These are phyloP conservation scores for Tetanocera ferruginea DNA, from an alignment of 2,888 invertebrate species.

Conservation along the genomic window DNA sequence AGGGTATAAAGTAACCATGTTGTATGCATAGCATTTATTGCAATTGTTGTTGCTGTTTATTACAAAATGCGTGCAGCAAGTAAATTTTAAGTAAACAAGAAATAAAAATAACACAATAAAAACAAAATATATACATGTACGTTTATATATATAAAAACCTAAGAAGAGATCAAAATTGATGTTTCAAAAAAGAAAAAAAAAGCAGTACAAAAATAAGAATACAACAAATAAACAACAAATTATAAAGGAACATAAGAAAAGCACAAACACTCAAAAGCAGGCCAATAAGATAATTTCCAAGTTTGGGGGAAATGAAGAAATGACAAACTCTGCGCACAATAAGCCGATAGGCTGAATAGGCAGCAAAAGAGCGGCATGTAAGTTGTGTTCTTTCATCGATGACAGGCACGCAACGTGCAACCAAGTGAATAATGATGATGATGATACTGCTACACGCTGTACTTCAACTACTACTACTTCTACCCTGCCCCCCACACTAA, in stretches of 20 bases:
- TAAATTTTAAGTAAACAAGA: slow-evolving; percentile 11
- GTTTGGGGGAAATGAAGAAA: not conserved
- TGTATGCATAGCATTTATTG: not conserved
- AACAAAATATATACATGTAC: too few species aligned
- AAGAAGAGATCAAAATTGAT: slow-evolving; percentile 9
- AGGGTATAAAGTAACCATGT: not conserved
- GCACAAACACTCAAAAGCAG: slow-evolving; percentile 3
- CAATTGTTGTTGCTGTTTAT: not conserved
- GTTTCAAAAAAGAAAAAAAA: not conserved
- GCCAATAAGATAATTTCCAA: too few species aligned
- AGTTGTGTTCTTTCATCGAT: not conserved
- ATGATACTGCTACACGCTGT: not conserved
- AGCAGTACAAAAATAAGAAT: not conserved
- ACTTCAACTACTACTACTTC: not conserved
- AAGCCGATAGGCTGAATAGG: slow-evolving; percentile 30
- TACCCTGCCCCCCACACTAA: not conserved
- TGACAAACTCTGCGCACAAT: slow-evolving; percentile 14
- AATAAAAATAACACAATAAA: slow-evolving; percentile 4
- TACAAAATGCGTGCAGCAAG: not conserved
- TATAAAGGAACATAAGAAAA: not conserved
- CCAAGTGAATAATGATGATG: slow-evolving; percentile 36
- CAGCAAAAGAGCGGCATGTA: not conserved
- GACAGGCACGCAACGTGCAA: not conserved
- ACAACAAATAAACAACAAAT: not conserved
- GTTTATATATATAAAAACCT: too few species aligned